Evolutionary conservation across 1,140 invertebrate genomes (phyloP), one percentile per base, ranked within the genome.

Genomic region (Heterodera schachtii): DNA sequence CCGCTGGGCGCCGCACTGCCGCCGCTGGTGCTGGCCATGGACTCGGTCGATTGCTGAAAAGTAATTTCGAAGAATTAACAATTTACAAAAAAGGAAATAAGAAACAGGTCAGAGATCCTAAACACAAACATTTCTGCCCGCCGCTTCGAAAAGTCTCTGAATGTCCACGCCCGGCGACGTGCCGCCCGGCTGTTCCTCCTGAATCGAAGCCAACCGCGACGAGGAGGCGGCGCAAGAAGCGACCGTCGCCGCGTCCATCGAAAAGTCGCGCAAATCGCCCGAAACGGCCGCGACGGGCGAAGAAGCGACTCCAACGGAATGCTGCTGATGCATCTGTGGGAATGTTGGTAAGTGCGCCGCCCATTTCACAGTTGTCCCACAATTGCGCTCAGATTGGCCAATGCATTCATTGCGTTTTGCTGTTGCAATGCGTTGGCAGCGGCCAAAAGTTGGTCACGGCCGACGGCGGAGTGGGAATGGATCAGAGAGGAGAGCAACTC

Each of bases 11-110:
- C 19, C 43, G 75, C 16, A 31, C 69, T 52, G 69, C 44, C 79
- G 19, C 76, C 76, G 75, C 86, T 87, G 13, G 81, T 86, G 57
- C 80, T 83, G 52, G 88, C 87, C 69, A 83, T 85, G 21, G 86
- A 87, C 71, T 87, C 86, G 7, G 83, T 87, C 41, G 85, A 86
- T n/a, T 79, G 86, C 79, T 85, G 11, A 31, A 41, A n/a, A 69
- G 44, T 64, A 19, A 76, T 76, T n/a, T 7, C 19, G n/a, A 76
- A 4, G 41, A 52, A 60, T 9, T n/a, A 6, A 60, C n/a, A n/a
- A n/a, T n/a, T n/a, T n/a, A n/a, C n/a, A n/a, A n/a, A n/a, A n/a
- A n/a, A n/a, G n/a, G n/a, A n/a, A n/a, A n/a, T n/a, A n/a, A n/a
- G n/a, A n/a, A n/a, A n/a, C n/a, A n/a, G n/a, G n/a, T n/a, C n/a